Percentiles rank a stretch among this genome's conserved stretches.
phyloP scores from a whole-genome alignment of 2,797 vertebrate species.

The Sebastes wilsoni region DNA sequence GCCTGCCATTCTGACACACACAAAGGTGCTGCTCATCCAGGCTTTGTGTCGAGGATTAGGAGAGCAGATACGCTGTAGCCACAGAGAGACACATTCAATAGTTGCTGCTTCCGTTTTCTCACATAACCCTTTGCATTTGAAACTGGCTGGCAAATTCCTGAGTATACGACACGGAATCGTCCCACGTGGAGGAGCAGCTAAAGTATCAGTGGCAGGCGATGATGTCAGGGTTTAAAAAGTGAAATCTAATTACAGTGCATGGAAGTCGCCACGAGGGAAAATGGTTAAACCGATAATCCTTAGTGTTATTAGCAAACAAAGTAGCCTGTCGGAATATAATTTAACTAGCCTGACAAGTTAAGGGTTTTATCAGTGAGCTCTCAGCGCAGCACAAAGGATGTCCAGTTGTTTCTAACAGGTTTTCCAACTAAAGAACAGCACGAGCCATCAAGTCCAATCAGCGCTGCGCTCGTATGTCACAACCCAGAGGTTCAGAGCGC shows the following conservation, averaged over 20 bases:
- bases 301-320: conserved; percentile 42
- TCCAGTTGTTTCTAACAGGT: conserved; percentile 64
- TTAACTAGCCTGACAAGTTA: conserved; percentile 64
- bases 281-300: conserved; percentile 51
- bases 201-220: not conserved
- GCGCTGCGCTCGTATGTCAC: conserved; percentile 45
- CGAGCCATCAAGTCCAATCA: conserved; percentile 75
- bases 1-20: conserved; percentile 75
- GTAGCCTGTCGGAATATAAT: conserved; percentile 35
- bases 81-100: conserved; percentile 67
- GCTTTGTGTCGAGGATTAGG: conserved; percentile 82
- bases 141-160: conserved; percentile 37
- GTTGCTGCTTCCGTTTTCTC: conserved; percentile 60
- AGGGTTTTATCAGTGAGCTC: conserved; percentile 58
- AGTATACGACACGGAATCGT: conserved; percentile 21
- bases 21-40: conserved; percentile 81
- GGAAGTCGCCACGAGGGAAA: conserved; percentile 18
- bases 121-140: conserved; percentile 17
- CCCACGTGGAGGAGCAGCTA: conserved; percentile 21
- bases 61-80: conserved; percentile 76
- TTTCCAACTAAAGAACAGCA: conserved; percentile 68
- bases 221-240: conserved; percentile 29
- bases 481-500: conserved; percentile 44
- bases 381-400: conserved; percentile 47
- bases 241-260: conserved; percentile 19